Conservation (phyloP, 2,113 vertebrate genomes). For the Mirounga angustirostris region DNA sequence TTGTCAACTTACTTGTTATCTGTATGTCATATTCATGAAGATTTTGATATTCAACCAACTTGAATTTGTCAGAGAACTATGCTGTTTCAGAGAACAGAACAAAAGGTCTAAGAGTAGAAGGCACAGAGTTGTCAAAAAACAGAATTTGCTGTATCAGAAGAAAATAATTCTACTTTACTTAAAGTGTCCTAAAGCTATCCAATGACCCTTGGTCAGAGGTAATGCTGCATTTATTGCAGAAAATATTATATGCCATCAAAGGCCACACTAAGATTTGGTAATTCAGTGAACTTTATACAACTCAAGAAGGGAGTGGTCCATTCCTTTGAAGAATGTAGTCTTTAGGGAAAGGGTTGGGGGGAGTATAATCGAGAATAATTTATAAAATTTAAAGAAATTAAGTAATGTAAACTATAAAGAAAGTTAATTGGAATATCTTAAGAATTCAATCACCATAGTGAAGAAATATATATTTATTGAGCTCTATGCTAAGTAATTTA, state of each 20-base stretch:
- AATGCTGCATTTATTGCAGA: not conserved
- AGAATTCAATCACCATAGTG: not conserved
- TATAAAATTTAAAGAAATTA: not conserved
- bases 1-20: not conserved
- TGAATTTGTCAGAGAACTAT: not conserved
- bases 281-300: not conserved
- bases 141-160: not conserved
- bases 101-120: not conserved
- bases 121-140: not conserved
- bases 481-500: not conserved
- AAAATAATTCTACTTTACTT: not conserved
- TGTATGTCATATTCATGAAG: not conserved
- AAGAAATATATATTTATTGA: constrained; percentile 5
- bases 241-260: not conserved
- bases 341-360: not conserved
- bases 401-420: not conserved
- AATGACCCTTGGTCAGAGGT: not conserved
- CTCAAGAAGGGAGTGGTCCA: not conserved
- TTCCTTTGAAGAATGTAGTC: not conserved
- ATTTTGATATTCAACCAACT: not conserved
- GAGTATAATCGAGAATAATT: not conserved
- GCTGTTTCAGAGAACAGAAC: not conserved
- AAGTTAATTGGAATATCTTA: not conserved
- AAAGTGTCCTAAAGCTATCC: not conserved
- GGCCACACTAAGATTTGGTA: not conserved